Evolutionary conservation across 2,797 vertebrate genomes (phyloP).

Genomic region (Notamacropus eugenii): DNA sequence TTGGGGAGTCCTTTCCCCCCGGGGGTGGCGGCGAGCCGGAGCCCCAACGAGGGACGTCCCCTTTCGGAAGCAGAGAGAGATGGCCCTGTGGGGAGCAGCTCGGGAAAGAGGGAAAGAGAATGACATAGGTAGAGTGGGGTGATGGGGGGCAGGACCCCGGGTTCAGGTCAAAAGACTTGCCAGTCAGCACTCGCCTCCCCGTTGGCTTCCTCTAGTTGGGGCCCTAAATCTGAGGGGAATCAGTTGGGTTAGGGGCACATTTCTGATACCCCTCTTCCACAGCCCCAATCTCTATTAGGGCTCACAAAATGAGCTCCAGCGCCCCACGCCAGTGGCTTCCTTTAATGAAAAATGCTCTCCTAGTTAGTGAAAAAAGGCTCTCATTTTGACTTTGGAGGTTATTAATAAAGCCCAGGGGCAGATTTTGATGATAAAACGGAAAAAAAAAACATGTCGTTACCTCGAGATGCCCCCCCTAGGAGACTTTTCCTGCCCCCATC

Average conservation of each 20-base stretch:
- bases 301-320: background rate
- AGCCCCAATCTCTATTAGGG: background rate
- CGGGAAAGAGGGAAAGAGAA: background rate
- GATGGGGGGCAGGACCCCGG: background rate
- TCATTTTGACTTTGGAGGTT: conserved; percentile 35
- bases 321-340: background rate
- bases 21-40: background rate
- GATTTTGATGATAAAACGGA: conserved; percentile 54
- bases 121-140: background rate
- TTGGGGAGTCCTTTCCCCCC: background rate
- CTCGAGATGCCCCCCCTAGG: conserved; percentile 35
- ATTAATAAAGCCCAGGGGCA: conserved; percentile 41
- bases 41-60: background rate
- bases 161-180: background rate
- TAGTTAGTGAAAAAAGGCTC: conserved; percentile 8
- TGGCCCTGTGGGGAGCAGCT: background rate
- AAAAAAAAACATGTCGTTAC: background rate
- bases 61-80: background rate
- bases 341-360: conserved; percentile 42
- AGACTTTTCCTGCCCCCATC: background rate
- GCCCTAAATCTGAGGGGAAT: background rate
- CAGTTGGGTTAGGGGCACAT: background rate
- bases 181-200: background rate
- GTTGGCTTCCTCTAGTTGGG: background rate
- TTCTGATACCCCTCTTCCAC: background rate